Percentiles rank a stretch among this genome's conserved stretches.
phyloP scores from a whole-genome alignment of 1,140 invertebrate species.

The Belonocnema kinseyi region DNA sequence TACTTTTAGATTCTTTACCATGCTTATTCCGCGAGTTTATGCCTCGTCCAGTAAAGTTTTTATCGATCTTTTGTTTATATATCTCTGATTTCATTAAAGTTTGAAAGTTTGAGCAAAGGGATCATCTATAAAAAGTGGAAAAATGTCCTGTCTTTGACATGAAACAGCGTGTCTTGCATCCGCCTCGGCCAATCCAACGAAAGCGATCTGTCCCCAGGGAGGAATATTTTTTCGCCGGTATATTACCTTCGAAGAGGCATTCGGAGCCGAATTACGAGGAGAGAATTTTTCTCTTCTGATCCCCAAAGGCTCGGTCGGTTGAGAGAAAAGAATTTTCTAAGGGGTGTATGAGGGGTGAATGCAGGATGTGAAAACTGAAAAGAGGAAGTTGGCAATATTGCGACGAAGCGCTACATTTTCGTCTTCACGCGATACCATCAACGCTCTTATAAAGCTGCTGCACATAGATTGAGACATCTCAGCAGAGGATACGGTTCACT shows the following conservation, averaged over 20 bases:
- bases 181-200: constrained; percentile 39
- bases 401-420: constrained; percentile 48
- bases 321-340: constrained; percentile 31
- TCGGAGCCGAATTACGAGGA: constrained; percentile 34
- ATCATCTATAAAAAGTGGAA: constrained; percentile 4
- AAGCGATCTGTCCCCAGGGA: constrained; percentile 47
- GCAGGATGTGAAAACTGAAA: constrained; percentile 34
- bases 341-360: background rate
- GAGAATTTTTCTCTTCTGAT: constrained; percentile 37
- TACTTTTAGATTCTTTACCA: no score
- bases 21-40: no score
- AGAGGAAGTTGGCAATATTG: constrained; percentile 56
- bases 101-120: background rate
- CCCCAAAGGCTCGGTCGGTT: constrained; percentile 35
- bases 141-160: constrained; percentile 36
- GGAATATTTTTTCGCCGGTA: constrained; percentile 46
- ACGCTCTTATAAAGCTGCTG: constrained; percentile 46
- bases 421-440: constrained; percentile 47
- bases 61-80: background rate
- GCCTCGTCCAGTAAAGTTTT: no score
- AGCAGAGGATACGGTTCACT: constrained; percentile 42
- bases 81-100: background rate
- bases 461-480: constrained; percentile 40
- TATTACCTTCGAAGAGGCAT: constrained; percentile 42
- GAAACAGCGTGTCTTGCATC: constrained; percentile 39